A percentile compares a stretch with the other conserved stretches of the same genome.
phyloP scores from a whole-genome alignment of 1,140 invertebrate genomes.

The Drosophila santomea region DNA sequence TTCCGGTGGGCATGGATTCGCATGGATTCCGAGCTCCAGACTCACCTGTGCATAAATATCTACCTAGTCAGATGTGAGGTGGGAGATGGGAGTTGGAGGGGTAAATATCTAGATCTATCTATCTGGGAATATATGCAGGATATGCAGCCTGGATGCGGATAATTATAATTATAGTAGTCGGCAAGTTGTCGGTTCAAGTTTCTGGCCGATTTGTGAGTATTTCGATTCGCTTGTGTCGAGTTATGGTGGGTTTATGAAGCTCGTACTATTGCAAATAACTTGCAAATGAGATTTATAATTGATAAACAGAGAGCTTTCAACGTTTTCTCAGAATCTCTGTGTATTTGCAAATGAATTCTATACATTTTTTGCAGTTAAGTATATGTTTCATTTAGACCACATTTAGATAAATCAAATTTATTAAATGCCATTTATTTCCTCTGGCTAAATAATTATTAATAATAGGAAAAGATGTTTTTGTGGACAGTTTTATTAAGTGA shows the following conservation, averaged over 20 bases:
- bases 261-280: not conserved
- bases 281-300: not conserved
- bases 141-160: slow-evolving; percentile 17
- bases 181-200: slow-evolving; percentile 12
- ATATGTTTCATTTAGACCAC: not conserved
- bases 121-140: not conserved
- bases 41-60: not conserved
- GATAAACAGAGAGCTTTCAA: not conserved
- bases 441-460: not conserved
- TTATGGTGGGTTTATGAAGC: not conserved
- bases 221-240: not conserved
- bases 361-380: not conserved
- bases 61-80: too few relatives aligned
- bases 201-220: slow-evolving; percentile 12
- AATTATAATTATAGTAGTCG: slow-evolving; percentile 36
- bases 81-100: not conserved
- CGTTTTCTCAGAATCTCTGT: too few relatives aligned
- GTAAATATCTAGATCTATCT: not conserved
- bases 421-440: not conserved
- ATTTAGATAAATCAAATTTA: not conserved
- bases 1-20: slow-evolving; percentile 9
- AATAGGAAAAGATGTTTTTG: slow-evolving; percentile 11
- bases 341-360: not conserved
- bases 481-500: not conserved
- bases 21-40: slow-evolving; percentile 8